Percentiles rank a stretch among this genome's conserved stretches.
Evolutionary conservation across 2,113 vertebrate genomes (phyloP).

Genomic region (Callionymus lyra): DNA sequence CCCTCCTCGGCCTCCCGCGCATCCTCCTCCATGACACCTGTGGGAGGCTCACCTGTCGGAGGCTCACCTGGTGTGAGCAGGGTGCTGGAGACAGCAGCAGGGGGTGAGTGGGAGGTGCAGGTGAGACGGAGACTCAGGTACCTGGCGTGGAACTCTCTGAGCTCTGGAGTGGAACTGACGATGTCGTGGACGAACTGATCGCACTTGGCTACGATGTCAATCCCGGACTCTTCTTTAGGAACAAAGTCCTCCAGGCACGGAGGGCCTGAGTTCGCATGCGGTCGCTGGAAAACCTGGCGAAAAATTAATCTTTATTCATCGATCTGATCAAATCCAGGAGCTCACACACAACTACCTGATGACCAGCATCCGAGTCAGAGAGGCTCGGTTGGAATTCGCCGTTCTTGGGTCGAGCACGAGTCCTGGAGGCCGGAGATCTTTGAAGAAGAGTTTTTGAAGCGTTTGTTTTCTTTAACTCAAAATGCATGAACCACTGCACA

Average conservation of each 20-base stretch:
- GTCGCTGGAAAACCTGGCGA: slow-evolving; percentile 29
- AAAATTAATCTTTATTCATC: background rate
- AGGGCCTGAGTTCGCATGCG: slow-evolving; percentile 32
- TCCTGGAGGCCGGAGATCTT: slow-evolving; percentile 29
- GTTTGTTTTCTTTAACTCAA: no score
- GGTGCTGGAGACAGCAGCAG: slow-evolving; percentile 21
- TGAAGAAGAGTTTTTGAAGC: no score
- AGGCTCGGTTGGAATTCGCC: slow-evolving; percentile 29
- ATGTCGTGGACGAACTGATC: slow-evolving; percentile 58
- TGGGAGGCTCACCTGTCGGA: no score
- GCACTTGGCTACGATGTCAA: slow-evolving; percentile 7
- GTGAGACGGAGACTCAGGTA: background rate
- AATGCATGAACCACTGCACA: no score
- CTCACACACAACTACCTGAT: no score
- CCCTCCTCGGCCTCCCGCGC: slow-evolving; percentile 9
- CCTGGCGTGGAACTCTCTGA: slow-evolving; percentile 45
- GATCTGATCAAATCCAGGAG: no score
- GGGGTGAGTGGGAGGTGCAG: background rate
- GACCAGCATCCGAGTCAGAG: no score
- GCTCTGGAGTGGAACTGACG: slow-evolving; percentile 70
- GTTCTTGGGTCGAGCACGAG: slow-evolving; percentile 38
- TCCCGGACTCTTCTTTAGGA: slow-evolving; percentile 20
- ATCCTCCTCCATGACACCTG: slow-evolving; percentile 44
- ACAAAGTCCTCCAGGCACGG: slow-evolving; percentile 24
- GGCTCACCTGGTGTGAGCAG: slow-evolving; percentile 20